phyloP scores from a whole-genome alignment of 1,140 invertebrate species.

The Drosophila repleta region DNA sequence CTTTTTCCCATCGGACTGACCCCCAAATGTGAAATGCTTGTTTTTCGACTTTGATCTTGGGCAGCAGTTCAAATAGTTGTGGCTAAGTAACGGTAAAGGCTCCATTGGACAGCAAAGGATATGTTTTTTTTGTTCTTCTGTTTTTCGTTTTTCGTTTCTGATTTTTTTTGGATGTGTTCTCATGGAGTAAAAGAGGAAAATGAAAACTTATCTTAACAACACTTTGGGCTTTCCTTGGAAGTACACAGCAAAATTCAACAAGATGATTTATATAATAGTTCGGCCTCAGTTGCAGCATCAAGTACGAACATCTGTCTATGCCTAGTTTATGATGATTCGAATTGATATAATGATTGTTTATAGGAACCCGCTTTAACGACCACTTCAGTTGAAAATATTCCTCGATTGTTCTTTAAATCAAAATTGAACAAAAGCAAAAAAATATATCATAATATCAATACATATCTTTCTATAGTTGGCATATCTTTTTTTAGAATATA shows the following conservation, averaged over 20 bases:
- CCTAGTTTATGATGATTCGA: neutral
- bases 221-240: conserved; percentile 43
- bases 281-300: conserved; percentile 34
- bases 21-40: conserved; percentile 18
- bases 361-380: conserved; percentile 17
- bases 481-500: no score
- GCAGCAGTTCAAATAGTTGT: conserved; percentile 76
- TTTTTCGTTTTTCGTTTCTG: no score
- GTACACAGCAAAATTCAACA: conserved; percentile 42
- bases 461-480: no score
- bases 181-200: neutral
- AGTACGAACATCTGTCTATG: neutral
- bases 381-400: neutral
- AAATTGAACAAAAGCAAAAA: no score
- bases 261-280: conserved; percentile 27
- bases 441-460: no score
- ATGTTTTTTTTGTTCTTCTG: conserved; percentile 55
- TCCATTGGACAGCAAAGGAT: conserved; percentile 54
- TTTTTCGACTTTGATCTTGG: conserved; percentile 66
- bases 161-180: conserved; percentile 31
- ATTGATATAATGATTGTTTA: conserved; percentile 12
- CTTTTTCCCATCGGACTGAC: conserved; percentile 54
- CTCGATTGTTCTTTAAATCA: no score
- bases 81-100: conserved; percentile 50
- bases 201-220: conserved; percentile 61